Evolutionary conservation across 1,140 invertebrate genomes (phyloP).

Genomic region (Bombus difficillimus): DNA sequence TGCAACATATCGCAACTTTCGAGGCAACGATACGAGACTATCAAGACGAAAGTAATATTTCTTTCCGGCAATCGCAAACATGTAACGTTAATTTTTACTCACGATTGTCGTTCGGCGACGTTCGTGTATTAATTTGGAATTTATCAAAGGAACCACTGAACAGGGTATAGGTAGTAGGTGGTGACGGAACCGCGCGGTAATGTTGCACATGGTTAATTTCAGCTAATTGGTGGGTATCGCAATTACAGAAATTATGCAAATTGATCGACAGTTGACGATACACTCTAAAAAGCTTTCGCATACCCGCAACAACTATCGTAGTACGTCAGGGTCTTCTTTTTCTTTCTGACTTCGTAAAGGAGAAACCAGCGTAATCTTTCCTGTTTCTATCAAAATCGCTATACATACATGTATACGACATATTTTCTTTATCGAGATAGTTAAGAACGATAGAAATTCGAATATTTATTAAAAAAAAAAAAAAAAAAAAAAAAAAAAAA

Average conservation of each 20-base stretch:
- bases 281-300: not conserved
- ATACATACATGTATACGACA: too few relatives aligned
- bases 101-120: not conserved
- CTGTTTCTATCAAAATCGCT: not conserved
- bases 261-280: constrained; percentile 33
- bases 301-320: not conserved
- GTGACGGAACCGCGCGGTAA: constrained; percentile 3
- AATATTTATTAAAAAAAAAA: not conserved
- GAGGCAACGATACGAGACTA: not conserved
- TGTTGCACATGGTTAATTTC: constrained; percentile 48
- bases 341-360: not conserved
- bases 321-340: not conserved
- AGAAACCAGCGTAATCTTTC: not conserved
- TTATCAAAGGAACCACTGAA: constrained; percentile 52
- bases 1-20: not conserved
- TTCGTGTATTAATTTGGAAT: constrained; percentile 57
- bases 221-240: constrained; percentile 59
- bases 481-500: too few relatives aligned
- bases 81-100: too few relatives aligned
- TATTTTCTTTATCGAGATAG: too few relatives aligned
- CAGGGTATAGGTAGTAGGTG: constrained; percentile 28
- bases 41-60: not conserved
- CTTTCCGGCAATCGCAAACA: too few relatives aligned
- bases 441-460: not conserved
- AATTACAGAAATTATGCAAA: constrained; percentile 63